Conservation (phyloP, 2,797 vertebrate genomes). For the Peromyscus attwateri region DNA sequence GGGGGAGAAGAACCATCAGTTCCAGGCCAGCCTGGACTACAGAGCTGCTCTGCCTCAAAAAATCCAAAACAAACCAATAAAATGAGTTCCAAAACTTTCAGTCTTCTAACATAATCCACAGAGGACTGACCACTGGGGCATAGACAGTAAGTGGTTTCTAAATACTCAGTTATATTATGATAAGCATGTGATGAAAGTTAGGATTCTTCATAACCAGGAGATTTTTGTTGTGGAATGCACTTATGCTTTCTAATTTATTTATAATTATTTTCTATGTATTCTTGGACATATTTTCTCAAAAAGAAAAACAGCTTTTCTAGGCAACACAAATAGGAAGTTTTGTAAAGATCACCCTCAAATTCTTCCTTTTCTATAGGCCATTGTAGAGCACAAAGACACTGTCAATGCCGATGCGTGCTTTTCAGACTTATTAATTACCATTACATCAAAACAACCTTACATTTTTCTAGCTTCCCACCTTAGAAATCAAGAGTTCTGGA, state of each 20-base stretch:
- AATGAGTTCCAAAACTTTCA: not conserved
- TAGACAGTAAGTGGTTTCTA: not conserved
- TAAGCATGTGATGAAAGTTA: not conserved
- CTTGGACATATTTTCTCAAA: not conserved
- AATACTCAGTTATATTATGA: not conserved
- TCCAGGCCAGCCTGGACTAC: not conserved
- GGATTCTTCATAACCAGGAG: not conserved
- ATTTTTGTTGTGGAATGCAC: constrained; percentile 48
- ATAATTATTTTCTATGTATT: constrained; percentile 12
- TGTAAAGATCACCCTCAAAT: not conserved
- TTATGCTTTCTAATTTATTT: constrained; percentile 33
- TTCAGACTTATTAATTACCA: constrained; percentile 14
- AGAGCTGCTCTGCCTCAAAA: not conserved
- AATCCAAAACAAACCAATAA: not conserved
- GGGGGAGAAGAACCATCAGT: not conserved
- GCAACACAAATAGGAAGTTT: not conserved
- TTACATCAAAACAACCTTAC: constrained; percentile 29
- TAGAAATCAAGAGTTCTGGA: not conserved
- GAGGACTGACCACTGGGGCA: not conserved
- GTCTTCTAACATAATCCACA: not conserved
- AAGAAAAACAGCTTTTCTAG: not conserved
- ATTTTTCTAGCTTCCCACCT: not conserved
- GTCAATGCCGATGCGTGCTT: not conserved
- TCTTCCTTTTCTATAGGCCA: not conserved
- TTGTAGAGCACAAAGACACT: not conserved